Conservation (phyloP, 2,797 vertebrate genomes). For the Sparidentex hasta region DNA sequence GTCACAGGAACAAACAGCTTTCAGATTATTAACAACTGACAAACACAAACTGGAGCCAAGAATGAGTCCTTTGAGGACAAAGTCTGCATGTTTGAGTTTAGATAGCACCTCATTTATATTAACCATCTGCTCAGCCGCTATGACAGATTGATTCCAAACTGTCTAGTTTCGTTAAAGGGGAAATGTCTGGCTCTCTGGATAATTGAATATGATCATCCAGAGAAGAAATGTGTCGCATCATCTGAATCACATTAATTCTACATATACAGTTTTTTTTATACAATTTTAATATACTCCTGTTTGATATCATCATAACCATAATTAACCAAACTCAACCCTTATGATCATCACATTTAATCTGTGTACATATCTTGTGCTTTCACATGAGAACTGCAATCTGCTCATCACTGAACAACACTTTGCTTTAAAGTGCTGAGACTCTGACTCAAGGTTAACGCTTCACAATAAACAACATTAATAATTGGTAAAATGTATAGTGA, state of each 20-base stretch:
- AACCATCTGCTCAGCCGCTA: constrained; percentile 13
- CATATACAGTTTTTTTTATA: too few relatives aligned
- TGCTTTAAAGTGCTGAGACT: neutral
- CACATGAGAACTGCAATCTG: neutral
- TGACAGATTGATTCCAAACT: neutral
- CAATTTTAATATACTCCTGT: neutral
- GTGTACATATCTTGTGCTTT: neutral
- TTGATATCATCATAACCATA: neutral
- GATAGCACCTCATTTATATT: neutral
- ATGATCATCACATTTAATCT: neutral
- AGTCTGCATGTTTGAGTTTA: neutral
- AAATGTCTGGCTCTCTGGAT: too few relatives aligned
- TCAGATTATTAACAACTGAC: constrained; percentile 35
- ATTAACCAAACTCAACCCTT: neutral
- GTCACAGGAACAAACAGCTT: constrained; percentile 30
- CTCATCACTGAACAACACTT: neutral
- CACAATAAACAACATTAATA: too few relatives aligned
- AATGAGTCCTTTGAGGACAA: constrained; percentile 14
- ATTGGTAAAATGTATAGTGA: too few relatives aligned
- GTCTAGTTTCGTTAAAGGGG: neutral
- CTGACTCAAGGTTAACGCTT: neutral
- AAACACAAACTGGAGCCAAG: constrained; percentile 2
- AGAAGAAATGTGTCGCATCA: neutral
- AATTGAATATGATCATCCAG: neutral
- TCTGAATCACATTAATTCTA: too few relatives aligned